These are phyloP conservation scores for Peromyscus melanophrys DNA, from an alignment of 2,797 vertebrate genomes.

Conservation along the genomic window DNA sequence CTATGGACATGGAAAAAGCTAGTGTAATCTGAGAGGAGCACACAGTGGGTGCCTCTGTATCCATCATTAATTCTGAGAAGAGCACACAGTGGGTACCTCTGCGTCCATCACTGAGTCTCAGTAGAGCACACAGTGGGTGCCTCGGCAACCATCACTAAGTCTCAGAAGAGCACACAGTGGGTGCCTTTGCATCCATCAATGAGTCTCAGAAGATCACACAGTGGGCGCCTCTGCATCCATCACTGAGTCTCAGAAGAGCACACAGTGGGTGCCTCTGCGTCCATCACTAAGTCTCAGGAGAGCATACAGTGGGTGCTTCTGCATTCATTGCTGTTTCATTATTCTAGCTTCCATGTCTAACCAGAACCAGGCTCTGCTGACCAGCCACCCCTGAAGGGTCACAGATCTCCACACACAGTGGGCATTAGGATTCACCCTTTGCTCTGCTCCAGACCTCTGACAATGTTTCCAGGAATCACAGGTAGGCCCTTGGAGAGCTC, in stretches of 20 bases:
- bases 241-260: no score
- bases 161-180: neutral
- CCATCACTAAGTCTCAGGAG: neutral
- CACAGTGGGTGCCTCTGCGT: no score
- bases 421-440: no score
- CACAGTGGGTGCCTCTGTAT: accelerated
- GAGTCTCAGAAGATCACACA: neutral
- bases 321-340: accelerated
- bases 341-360: neutral
- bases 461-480: neutral
- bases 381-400: accelerated
- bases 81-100: neutral
- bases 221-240: no score
- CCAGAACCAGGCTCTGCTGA: neutral
- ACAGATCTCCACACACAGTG: neutral
- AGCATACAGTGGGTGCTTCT: accelerated
- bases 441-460: neutral
- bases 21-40: neutral
- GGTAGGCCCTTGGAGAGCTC: neutral
- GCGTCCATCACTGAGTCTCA: accelerated
- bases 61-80: neutral
- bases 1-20: neutral
- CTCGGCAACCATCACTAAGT: accelerated
- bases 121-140: no score
- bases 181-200: accelerated